Percentiles rank a stretch among this genome's conserved stretches.
Conservation (phyloP, 2,113 vertebrate genomes). For the Forbesichthys agassizii region DNA sequence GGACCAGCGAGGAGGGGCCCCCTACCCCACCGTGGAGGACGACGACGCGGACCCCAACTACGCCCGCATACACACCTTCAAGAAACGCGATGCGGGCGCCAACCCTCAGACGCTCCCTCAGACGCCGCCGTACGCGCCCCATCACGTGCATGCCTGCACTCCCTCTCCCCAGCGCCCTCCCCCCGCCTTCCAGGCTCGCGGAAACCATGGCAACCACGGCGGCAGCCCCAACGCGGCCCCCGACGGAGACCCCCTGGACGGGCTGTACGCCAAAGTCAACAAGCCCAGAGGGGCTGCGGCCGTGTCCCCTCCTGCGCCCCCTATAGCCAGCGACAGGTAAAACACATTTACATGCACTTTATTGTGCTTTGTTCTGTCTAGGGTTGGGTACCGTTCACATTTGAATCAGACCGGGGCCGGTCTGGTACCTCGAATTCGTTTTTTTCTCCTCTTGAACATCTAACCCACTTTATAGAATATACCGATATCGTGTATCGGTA, state of each 20-base stretch:
- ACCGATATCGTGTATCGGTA: too few relatives aligned
- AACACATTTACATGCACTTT: neutral
- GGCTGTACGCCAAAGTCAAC: slow-evolving; percentile 95
- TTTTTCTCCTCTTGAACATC: too few relatives aligned
- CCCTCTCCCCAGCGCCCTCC: slow-evolving; percentile 71
- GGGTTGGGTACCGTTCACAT: too few relatives aligned
- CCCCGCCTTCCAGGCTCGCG: slow-evolving; percentile 47
- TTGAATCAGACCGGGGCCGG: too few relatives aligned
- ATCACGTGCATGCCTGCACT: slow-evolving; percentile 69
- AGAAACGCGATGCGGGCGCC: slow-evolving; percentile 74
- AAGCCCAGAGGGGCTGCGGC: slow-evolving; percentile 79
- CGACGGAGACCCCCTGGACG: slow-evolving; percentile 85
- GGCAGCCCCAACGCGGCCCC: slow-evolving; percentile 61
- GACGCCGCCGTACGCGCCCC: slow-evolving; percentile 46
- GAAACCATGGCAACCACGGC: slow-evolving; percentile 58
- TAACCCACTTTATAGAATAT: too few relatives aligned
- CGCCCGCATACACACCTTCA: slow-evolving; percentile 90
- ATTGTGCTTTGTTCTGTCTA: neutral
- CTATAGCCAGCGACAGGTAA: slow-evolving; percentile 84
- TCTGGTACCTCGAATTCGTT: too few relatives aligned
- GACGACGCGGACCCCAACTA: slow-evolving; percentile 96
- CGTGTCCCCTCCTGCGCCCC: slow-evolving; percentile 65
- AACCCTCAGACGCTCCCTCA: slow-evolving; percentile 36
- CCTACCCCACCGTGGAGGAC: slow-evolving; percentile 85
- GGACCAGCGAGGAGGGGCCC: slow-evolving; percentile 40